Base-by-base conservation (phyloP, 2,113 vertebrate species). In the Isichthys henryi region DNA sequence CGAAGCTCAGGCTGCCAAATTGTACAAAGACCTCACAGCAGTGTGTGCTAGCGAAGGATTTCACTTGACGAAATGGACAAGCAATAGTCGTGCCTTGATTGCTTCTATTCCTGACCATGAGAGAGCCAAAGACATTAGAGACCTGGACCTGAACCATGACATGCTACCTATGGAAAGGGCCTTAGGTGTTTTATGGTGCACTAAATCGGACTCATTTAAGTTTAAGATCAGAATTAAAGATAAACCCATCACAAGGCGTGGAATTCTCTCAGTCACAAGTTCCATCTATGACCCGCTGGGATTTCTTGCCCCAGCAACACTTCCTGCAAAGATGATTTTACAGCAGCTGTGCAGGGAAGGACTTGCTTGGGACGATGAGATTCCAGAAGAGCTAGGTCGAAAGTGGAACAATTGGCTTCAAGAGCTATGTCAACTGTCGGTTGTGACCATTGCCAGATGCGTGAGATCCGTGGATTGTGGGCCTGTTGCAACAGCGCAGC, bases 121-220 rank as follows among this genome's bases (percentile, higher is more conserved):
- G 49, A 87, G 82, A 62, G 53, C 84, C 89, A 82, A 82, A 31
- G 45, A 6, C 21, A 48, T 89, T 10, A 89, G 27, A 31, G 88
- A 89, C 39, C 39, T 2, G 2, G 2, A 82, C 17, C 9, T 89
- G 48, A 45, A 6, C 45, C 21, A 88, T n/a, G 70, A 88, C 45
- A 17, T 17, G 2, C 83, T 62, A 13, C 83, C 50, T 86, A 39
- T 86, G 9, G 86, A 90, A 27, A 88, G 85, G n/a, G 86, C 45
- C 21, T 46, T 90, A 48, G 89, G 89, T 45, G 89, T 87, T 31
- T 10, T 21, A n/a, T 90, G 89, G 85, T 90, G 89, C 58, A 52
- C 17, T 7, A 23, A 90, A 17, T 70, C 53, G 17, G 84, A 90
- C 66, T 50, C 53, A 21, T 86, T 90, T 58, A 87, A 53, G 21